Percentiles rank a stretch among this genome's conserved stretches.
These are phyloP conservation scores for Gavia stellata DNA, from an alignment of 2,113 vertebrate genomes.

Conservation along the genomic window DNA sequence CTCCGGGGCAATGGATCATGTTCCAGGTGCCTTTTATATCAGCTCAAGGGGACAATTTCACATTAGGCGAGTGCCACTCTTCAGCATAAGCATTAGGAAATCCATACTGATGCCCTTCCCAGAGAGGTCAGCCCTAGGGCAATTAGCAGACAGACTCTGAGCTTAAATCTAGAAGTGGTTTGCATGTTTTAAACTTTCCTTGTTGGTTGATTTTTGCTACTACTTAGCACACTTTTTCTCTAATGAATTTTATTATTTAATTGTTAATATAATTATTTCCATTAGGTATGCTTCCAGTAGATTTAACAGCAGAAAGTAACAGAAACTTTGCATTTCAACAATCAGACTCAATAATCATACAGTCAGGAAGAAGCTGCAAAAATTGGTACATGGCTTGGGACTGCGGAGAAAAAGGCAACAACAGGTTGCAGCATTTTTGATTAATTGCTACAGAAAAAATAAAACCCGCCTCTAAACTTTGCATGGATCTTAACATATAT, in stretches of 20 bases:
- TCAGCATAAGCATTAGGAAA: not conserved
- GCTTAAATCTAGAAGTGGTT: not conserved
- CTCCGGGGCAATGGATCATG: not conserved
- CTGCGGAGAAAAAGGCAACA: not conserved
- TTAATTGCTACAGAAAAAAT: not conserved
- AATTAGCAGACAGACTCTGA: not conserved
- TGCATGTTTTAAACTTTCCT: not conserved
- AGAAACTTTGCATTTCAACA: not conserved
- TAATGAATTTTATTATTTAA: not conserved
- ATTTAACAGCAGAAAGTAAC: not conserved
- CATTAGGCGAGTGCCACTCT: not conserved
- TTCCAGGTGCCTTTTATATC: not conserved
- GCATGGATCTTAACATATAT: not conserved
- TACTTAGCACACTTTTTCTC: not conserved
- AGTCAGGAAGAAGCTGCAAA: not conserved
- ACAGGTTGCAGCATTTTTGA: not conserved
- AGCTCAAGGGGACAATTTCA: not conserved
- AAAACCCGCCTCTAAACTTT: not conserved
- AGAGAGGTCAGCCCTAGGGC: not conserved
- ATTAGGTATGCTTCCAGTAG: not conserved
- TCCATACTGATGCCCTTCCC: not conserved
- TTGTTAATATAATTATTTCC: not conserved
- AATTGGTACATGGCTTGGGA: not conserved
- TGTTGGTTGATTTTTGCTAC: not conserved
- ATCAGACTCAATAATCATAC: not conserved